Conservation (phyloP, 2,888 invertebrate species). For the Platycnemis pennipes region DNA sequence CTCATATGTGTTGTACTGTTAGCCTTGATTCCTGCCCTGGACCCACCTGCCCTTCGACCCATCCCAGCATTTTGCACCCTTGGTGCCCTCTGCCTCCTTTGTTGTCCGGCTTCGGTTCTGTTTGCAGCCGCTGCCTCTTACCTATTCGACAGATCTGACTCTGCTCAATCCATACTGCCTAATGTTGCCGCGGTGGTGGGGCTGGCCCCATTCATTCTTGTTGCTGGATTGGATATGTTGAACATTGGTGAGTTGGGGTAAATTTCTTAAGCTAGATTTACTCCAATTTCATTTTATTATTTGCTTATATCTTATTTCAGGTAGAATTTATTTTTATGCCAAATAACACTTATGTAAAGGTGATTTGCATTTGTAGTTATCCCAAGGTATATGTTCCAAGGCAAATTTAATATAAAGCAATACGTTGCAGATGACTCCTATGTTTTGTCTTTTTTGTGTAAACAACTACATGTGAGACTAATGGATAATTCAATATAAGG, state of each 20-base stretch:
- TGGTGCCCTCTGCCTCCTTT: constrained; percentile 84
- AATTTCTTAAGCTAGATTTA: no score
- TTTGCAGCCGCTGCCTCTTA: constrained; percentile 90
- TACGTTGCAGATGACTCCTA: no score
- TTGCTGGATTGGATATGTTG: constrained; percentile 87
- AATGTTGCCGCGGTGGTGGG: constrained; percentile 89
- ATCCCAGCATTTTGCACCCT: constrained; percentile 86
- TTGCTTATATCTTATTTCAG: no score
- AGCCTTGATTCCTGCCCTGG: constrained; percentile 84
- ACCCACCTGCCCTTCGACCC: constrained; percentile 85
- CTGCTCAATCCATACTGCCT: constrained; percentile 89
- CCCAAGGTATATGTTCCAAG: no score
- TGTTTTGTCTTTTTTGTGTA: no score
- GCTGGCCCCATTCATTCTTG: constrained; percentile 87
- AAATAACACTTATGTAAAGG: no score
- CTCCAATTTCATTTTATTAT: no score
- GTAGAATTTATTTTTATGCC: no score
- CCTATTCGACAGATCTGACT: constrained; percentile 90
- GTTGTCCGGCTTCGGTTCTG: constrained; percentile 88
- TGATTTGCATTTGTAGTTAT: no score
- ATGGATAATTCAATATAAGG: no score
- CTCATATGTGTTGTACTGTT: constrained; percentile 85
- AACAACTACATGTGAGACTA: no score
- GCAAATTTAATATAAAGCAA: no score
- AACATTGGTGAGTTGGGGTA: constrained; percentile 84